Base-by-base conservation (phyloP, 92 coral and sea anemone species). In the Parazoanthus swiftii region DNA sequence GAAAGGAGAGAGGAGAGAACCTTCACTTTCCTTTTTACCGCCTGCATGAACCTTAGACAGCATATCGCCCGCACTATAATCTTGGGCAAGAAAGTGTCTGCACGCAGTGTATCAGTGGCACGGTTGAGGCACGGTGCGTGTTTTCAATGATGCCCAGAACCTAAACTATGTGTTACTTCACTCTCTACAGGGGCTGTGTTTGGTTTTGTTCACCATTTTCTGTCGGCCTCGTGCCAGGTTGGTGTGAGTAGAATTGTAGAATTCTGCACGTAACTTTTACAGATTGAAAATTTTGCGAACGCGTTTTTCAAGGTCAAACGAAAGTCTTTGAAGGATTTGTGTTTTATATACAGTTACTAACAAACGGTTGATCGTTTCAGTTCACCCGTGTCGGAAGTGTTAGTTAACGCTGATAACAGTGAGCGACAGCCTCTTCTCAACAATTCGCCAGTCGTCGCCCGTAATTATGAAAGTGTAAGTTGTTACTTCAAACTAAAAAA, bases 141-240 rank as follows among this genome's bases (percentile, higher is more conserved):
- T 58, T 35, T 63, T 39, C 11, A 3, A 58, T 36, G 33, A 15
- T 29, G 33, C 33, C 33, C 33, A 29, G 33, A 20, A 29, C 2
- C 48, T 26, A 36, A 80, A 23, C 56, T 11, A 1, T 63, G 14
- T 79, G 18, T 25, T 10, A 46, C 63, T 58, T 37, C 43, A 6
- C n/a, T 36, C 42, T 0, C 23, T 8, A 37, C 85, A 81, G 85
- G 85, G 51, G 50, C 20, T 81, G 46, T 58, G 70, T 38, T 43
- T 81, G 56, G 71, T 58, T 10, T 5, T 81, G 48, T 81, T 81
- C 71, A 58, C 36, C 5, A 59, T 81, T n/a, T 81, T 65, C 74
- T 81, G 73, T 39, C 85, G 85, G 8, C 85, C 85, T 3, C 56
- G 48, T 8, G 26, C 36, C 42, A 81, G 85, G 85, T 81, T 63